A percentile compares a stretch with the other conserved stretches of the same genome.
Evolutionary conservation across 2,888 invertebrate genomes (phyloP).

Genomic region (Romanomermis culicivorax): DNA sequence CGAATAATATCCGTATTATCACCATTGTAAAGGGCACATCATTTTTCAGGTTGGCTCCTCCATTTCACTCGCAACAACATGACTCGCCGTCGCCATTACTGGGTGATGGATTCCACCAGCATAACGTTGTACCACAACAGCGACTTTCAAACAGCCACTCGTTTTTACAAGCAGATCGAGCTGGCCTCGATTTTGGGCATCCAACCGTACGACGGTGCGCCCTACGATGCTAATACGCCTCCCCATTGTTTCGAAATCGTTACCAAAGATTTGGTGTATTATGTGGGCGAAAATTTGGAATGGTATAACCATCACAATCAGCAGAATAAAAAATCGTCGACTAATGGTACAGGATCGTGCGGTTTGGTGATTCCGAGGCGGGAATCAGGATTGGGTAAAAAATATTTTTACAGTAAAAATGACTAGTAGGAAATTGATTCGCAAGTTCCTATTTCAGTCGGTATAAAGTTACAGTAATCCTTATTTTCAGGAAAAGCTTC

Average conservation of each 20-base stretch:
- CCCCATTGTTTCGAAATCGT: constrained; percentile 28
- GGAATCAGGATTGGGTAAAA: constrained; percentile 8
- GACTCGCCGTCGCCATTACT: constrained; percentile 24
- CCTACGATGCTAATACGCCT: constrained; percentile 20
- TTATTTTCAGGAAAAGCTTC: constrained; percentile 1
- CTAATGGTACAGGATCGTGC: neutral
- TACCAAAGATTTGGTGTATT: constrained; percentile 20
- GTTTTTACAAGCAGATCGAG: constrained; percentile 15
- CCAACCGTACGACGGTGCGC: constrained; percentile 21
- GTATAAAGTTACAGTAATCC: no score
- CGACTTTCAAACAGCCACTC: neutral
- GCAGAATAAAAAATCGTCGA: neutral
- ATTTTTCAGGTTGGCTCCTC: constrained; percentile 28
- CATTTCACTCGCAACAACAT: constrained; percentile 23
- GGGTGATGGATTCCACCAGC: constrained; percentile 22
- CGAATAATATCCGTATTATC: no score
- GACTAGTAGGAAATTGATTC: no score
- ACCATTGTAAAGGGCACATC: no score
- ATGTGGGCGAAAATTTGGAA: constrained; percentile 26
- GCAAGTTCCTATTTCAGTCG: no score
- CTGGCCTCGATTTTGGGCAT: constrained; percentile 23
- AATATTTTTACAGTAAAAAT: no score
- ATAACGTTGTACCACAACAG: constrained; percentile 25
- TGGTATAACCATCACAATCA: constrained; percentile 7
- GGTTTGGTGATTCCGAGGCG: constrained; percentile 6